These are phyloP conservation scores for Hylaea fasciaria DNA, from an alignment of 2,888 invertebrate genomes.

Conservation along the genomic window DNA sequence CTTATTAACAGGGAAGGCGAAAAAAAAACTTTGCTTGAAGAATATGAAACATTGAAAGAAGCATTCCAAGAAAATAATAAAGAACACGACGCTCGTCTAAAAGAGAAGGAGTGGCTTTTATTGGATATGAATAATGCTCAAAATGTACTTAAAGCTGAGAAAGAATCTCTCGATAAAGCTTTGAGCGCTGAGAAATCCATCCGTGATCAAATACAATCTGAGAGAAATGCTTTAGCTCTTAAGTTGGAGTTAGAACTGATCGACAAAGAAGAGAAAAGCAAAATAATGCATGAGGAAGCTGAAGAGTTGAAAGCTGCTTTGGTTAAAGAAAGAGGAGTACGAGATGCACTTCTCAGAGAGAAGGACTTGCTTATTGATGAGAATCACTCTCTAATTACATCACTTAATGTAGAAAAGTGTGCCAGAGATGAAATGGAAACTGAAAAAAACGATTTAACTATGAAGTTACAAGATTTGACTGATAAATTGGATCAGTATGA, in stretches of 20 bases:
- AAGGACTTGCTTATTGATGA: constrained; percentile 43
- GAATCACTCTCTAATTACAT: constrained; percentile 15
- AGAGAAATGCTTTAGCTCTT: constrained; percentile 9
- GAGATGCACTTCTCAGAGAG: constrained; percentile 41
- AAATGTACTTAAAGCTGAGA: constrained; percentile 23
- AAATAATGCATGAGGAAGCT: constrained; percentile 35
- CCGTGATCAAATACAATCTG: constrained; percentile 2
- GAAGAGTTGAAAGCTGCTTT: constrained; percentile 35
- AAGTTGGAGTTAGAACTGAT: constrained; percentile 20
- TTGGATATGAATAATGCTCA: constrained; percentile 1
- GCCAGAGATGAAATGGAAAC: constrained; percentile 47
- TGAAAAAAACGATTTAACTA: constrained; percentile 45
- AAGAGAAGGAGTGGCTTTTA: constrained; percentile 13
- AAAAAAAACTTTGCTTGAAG: background rate
- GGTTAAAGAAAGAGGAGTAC: constrained; percentile 13
- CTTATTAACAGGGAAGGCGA: constrained; percentile 1
- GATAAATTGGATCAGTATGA: constrained; percentile 33
- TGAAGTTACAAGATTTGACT: constrained; percentile 44
- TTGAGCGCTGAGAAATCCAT: constrained; percentile 8
- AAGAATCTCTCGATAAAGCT: constrained; percentile 20
- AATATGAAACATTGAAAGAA: constrained; percentile 1
- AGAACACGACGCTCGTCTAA: constrained; percentile 11
- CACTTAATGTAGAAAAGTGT: constrained; percentile 38
- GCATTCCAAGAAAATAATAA: background rate
- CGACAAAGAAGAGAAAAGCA: constrained; percentile 11